phyloP scores from a whole-genome alignment of 2,113 vertebrate species.

The Plecturocebus donacophilus region DNA sequence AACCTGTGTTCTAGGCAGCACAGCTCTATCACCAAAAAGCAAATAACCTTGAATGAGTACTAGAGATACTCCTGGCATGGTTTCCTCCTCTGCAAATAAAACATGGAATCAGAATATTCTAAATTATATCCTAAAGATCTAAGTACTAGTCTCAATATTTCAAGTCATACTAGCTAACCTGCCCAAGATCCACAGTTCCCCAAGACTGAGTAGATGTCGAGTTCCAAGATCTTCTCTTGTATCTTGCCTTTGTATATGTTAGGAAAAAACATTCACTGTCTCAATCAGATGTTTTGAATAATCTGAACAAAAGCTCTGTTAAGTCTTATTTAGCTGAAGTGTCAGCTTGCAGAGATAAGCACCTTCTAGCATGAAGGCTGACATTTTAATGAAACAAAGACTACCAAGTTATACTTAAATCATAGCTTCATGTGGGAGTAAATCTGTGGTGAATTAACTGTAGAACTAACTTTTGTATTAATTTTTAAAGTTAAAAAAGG shows the following conservation, averaged over 20 bases:
- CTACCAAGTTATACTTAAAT: constrained; percentile 9
- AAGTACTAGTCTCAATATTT: background rate
- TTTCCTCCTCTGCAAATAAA: constrained; percentile 7
- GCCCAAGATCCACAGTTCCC: background rate
- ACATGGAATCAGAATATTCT: constrained; percentile 20
- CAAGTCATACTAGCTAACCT: constrained; percentile 22
- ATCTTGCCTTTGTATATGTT: background rate
- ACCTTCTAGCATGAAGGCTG: background rate
- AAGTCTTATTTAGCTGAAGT: constrained; percentile 4
- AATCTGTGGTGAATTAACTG: background rate
- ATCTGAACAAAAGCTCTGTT: background rate
- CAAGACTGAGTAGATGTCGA: background rate
- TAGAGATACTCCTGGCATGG: background rate
- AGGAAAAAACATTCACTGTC: background rate
- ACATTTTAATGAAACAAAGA: constrained; percentile 34
- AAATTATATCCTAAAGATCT: background rate
- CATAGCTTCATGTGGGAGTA: constrained; percentile 18
- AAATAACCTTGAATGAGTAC: background rate
- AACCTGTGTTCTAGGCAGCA: constrained; percentile 12
- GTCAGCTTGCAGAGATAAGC: background rate
- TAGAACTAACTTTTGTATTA: constrained; percentile 1
- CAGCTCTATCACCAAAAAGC: background rate
- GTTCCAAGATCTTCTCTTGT: background rate
- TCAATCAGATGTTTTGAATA: background rate
- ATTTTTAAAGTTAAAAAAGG: background rate